Base-by-base conservation (phyloP, 1,140 invertebrate genomes). In the Littorina saxatilis region DNA sequence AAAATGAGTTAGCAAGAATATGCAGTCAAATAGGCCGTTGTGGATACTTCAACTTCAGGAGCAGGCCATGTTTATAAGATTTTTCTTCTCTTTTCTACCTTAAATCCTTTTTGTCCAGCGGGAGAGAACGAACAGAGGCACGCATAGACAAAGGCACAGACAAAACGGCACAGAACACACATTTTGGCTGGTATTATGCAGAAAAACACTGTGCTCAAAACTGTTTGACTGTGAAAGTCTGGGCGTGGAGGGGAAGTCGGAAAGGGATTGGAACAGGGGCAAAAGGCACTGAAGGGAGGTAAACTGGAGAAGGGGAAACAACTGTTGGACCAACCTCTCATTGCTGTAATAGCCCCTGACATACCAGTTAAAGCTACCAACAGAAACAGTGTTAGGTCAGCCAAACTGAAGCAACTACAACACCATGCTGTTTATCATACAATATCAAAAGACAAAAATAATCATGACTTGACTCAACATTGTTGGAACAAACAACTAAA, bases 301-400 rank as follows among this genome's bases (percentile, higher is more conserved):
- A 55, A 52, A 63, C 35, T 58, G 76, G 40, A 20, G n/a, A n/a
- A n/a, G 58, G 27, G 55, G 23, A 79, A 37, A 66, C 37, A 68
- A 72, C 29, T 55, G 70, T 32, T 77, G 7, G 43, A 78, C 82
- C 37, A 58, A 83, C 82, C 84, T 85, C 32, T 83, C 79, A 50
- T 58, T 74, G 37, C 61, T 37, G 52, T 82, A 85, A 61, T 66
- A 77, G 39, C 43, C 66, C 55, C 82, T 63, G 17, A 82, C 75
- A 79, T 83, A 66, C 84, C 82, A 85, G 58, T 85, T 85, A 50
- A 83, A 73, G 76, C 84, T 85, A 79, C 37, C 32, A 66, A 50
- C 66, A 78, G 29, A 82, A 68, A 77, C 37, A 68, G 35, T 23
- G 35, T 68, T 9, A 17, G 66, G 13, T 68, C 35, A 39, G 5